Conservation (phyloP, 1,140 invertebrate species). For the Manduca sexta region DNA sequence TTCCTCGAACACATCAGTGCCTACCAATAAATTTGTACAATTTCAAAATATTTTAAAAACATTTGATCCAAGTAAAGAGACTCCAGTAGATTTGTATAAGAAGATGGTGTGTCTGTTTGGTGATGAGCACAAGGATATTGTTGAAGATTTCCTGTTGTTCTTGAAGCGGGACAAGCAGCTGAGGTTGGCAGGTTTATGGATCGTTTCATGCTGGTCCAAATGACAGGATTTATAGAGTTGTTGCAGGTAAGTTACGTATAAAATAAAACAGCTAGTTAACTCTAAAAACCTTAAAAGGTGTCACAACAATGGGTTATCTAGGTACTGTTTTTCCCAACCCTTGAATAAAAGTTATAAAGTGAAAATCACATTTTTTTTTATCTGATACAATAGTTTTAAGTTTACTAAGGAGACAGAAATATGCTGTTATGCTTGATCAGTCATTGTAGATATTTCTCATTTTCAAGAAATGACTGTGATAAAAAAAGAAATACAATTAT, state of each 20-base stretch:
- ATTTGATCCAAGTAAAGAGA: slow-evolving; percentile 75
- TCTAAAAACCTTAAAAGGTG: no score
- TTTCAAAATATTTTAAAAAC: slow-evolving; percentile 78
- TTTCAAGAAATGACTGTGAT: no score
- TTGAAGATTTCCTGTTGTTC: slow-evolving; percentile 87
- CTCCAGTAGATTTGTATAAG: slow-evolving; percentile 77
- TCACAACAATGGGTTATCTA: no score
- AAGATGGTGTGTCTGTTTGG: slow-evolving; percentile 78
- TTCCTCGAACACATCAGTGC: slow-evolving; percentile 33
- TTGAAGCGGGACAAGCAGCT: slow-evolving; percentile 83
- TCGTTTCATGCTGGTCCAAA: slow-evolving; percentile 77
- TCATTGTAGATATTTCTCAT: no score
- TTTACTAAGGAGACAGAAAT: no score
- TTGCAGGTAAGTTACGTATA: slow-evolving; percentile 65
- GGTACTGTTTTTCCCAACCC: no score
- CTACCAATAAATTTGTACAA: slow-evolving; percentile 67
- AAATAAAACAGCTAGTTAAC: no score
- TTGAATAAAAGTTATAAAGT: no score
- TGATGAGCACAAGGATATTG: slow-evolving; percentile 80
- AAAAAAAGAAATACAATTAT: no score
- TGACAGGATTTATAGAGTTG: slow-evolving; percentile 79
- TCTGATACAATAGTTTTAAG: no score
- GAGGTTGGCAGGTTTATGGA: slow-evolving; percentile 84
- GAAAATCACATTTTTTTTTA: no score
- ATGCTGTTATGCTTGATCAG: no score